These are phyloP conservation scores for Xylota segnis DNA, from an alignment of 2,888 invertebrate genomes.

Conservation along the genomic window DNA sequence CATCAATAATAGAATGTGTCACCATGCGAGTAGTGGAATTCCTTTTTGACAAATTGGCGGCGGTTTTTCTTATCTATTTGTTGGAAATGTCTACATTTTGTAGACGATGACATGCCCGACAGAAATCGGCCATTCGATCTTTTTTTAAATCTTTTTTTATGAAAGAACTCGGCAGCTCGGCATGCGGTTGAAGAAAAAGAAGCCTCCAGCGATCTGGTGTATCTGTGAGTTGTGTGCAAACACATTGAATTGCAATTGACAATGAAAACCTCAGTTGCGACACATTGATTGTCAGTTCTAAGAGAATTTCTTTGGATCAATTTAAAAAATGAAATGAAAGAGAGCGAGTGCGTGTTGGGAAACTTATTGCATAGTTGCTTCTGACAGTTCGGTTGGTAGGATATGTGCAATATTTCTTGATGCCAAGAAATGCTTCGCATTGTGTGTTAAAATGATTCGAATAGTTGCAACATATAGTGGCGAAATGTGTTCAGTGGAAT, in stretches of 20 bases:
- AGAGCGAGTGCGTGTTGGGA: background rate
- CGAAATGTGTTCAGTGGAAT: background rate
- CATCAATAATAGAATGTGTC: slow-evolving; percentile 38
- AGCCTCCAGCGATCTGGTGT: slow-evolving; percentile 4
- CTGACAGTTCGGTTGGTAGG: slow-evolving; percentile 31
- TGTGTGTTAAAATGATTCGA: slow-evolving; percentile 17
- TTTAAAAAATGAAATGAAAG: slow-evolving; percentile 34
- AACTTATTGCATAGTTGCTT: slow-evolving; percentile 42
- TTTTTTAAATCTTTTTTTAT: background rate
- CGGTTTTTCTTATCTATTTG: background rate
- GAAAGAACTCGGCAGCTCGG: background rate
- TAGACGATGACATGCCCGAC: slow-evolving; percentile 7
- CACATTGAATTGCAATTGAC: slow-evolving; percentile 64
- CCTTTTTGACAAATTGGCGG: slow-evolving; percentile 21
- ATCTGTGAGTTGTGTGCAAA: background rate
- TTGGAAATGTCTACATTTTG: background rate
- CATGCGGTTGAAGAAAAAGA: background rate
- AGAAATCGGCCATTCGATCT: slow-evolving; percentile 1
- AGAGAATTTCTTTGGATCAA: slow-evolving; percentile 50
- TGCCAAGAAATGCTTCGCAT: slow-evolving; percentile 2
- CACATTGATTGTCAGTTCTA: slow-evolving; percentile 65
- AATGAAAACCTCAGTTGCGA: slow-evolving; percentile 61
- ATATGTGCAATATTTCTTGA: slow-evolving; percentile 32
- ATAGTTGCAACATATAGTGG: slow-evolving; percentile 1
- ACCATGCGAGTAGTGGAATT: slow-evolving; percentile 1